Evolutionary conservation across 2,888 invertebrate species (phyloP).

Genomic region (Eledone cirrhosa): DNA sequence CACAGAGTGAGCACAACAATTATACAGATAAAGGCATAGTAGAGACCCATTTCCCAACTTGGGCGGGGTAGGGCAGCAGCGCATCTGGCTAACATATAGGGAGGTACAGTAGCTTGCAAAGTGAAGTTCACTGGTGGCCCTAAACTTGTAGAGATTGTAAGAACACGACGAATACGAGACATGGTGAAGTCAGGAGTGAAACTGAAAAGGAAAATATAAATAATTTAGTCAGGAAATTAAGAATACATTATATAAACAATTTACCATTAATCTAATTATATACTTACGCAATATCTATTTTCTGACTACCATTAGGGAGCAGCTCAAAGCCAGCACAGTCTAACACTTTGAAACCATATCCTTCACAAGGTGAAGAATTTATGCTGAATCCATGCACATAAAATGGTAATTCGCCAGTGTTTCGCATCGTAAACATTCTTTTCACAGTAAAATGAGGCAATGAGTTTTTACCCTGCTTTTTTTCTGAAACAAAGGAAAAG

Average conservation of each 20-base stretch:
- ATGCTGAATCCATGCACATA: conserved; percentile 77
- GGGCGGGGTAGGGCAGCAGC: conserved; percentile 78
- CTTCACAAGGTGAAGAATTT: conserved; percentile 77
- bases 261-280: neutral
- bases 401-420: conserved; percentile 90
- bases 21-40: conserved; percentile 69
- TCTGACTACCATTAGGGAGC: conserved; percentile 59
- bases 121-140: conserved; percentile 73
- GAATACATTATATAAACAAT: too few relatives aligned
- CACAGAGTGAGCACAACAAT: conserved; percentile 73
- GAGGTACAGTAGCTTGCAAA: conserved; percentile 75
- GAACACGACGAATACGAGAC: conserved; percentile 74
- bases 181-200: conserved; percentile 89
- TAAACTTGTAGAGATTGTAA: conserved; percentile 65
- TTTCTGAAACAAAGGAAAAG: conserved; percentile 37
- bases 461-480: conserved; percentile 59
- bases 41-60: conserved; percentile 78
- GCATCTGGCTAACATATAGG: conserved; percentile 76
- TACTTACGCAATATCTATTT: conserved; percentile 80
- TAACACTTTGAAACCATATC: conserved; percentile 70
- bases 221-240: neutral
- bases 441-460: conserved; percentile 78
- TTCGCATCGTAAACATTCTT: conserved; percentile 84
- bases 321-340: conserved; percentile 62
- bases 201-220: conserved; percentile 54